These are phyloP conservation scores for Ypsolopha scabrella DNA, from an alignment of 2,888 invertebrate species.

Conservation along the genomic window DNA sequence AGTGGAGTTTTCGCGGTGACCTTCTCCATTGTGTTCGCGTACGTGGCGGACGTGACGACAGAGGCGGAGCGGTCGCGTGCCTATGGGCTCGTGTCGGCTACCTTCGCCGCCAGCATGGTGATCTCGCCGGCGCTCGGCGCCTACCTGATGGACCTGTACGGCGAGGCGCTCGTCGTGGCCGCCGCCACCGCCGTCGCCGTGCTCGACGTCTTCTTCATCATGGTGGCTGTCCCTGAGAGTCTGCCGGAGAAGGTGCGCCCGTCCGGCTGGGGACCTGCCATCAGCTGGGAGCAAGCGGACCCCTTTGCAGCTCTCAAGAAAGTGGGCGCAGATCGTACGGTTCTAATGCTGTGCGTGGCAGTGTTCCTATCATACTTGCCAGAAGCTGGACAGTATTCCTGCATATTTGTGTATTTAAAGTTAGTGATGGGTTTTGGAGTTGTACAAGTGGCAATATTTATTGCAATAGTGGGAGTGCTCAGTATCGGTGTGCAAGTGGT, in stretches of 20 bases:
- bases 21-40: slow-evolving; percentile 99
- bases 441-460: slow-evolving; percentile 96
- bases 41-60: slow-evolving; percentile 99
- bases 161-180: slow-evolving; percentile 89
- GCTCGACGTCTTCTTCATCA: slow-evolving; percentile 97
- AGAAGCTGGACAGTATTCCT: slow-evolving; percentile 98
- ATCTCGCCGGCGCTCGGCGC: slow-evolving; percentile 97
- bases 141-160: slow-evolving; percentile 87
- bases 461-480: slow-evolving; percentile 95
- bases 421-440: slow-evolving; percentile 97
- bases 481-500: slow-evolving; percentile 96
- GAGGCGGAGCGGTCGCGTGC: slow-evolving; percentile 95
- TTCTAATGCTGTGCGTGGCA: slow-evolving; percentile 95
- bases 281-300: slow-evolving; percentile 98
- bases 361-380: slow-evolving; percentile 98
- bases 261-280: slow-evolving; percentile 85
- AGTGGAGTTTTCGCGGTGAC: slow-evolving; percentile 99
- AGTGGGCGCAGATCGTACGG: slow-evolving; percentile 95
- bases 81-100: slow-evolving; percentile 98
- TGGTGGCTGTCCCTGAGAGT: slow-evolving; percentile 98
- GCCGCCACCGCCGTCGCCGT: slow-evolving; percentile 96
- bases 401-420: slow-evolving; percentile 99
- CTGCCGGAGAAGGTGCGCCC: slow-evolving; percentile 90
- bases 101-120: slow-evolving; percentile 98
- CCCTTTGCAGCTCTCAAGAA: slow-evolving; percentile 94